Percentiles rank a stretch among this genome's conserved stretches.
These are phyloP conservation scores for Cassiopea andromeda DNA, from an alignment of 30 jellyfish, hydroid and myxozoan species.

Conservation along the genomic window DNA sequence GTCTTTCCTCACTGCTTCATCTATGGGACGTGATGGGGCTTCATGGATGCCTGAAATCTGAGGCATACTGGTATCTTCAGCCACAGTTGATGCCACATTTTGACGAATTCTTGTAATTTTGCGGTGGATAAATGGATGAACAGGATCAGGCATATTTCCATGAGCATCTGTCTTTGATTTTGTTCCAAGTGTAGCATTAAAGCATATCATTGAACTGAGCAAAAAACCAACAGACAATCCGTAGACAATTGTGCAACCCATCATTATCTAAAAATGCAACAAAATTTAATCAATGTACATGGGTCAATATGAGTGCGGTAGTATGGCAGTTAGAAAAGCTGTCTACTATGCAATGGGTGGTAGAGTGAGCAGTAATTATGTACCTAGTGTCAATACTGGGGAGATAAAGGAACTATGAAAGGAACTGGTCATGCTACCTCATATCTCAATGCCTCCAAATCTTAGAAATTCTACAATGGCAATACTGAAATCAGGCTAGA, in stretches of 20 bases:
- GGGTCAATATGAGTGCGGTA: no score
- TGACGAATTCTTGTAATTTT: conserved; percentile 40
- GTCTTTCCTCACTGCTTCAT: neutral
- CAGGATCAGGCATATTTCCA: neutral
- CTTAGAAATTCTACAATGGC: no score
- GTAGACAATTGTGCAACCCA: conserved; percentile 83
- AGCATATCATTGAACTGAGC: conserved; percentile 37
- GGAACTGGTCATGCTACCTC: no score
- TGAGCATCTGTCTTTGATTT: neutral
- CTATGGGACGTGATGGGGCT: neutral
- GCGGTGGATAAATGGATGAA: conserved; percentile 68
- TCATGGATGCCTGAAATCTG: neutral
- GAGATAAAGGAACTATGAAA: no score
- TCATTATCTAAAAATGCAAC: neutral
- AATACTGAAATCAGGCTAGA: no score
- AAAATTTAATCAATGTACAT: no score
- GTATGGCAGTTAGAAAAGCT: no score
- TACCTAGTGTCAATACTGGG: no score
- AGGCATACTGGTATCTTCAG: neutral
- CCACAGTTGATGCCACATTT: neutral
- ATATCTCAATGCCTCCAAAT: no score
- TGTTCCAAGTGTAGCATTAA: conserved; percentile 39
- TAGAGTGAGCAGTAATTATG: no score
- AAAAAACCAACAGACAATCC: conserved; percentile 74
- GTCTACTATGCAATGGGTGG: no score